Evolutionary conservation across 2,888 invertebrate genomes (phyloP).

Genomic region (Aleiodes leptofemur): DNA sequence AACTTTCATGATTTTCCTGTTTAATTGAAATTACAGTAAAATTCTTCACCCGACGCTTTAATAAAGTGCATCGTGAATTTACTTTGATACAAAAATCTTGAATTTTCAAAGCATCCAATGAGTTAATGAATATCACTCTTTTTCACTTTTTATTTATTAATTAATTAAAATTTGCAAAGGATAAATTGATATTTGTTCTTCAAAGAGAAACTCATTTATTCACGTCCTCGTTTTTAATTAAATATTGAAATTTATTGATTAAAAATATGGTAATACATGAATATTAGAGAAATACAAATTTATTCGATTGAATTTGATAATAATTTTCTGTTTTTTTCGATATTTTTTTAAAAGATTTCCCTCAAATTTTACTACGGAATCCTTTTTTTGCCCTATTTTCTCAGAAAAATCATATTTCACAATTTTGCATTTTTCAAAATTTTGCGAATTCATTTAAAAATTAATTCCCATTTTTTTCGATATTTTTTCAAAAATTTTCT

Average conservation of each 20-base stretch:
- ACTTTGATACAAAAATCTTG: neutral
- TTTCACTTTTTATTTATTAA: neutral
- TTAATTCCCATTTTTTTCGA: no score
- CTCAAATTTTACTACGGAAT: no score
- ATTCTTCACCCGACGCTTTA: neutral
- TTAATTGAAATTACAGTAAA: neutral
- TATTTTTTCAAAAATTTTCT: no score
- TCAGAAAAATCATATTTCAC: no score
- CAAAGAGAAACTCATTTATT: neutral
- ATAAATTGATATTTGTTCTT: neutral
- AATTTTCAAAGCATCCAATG: neutral
- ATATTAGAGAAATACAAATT: neutral
- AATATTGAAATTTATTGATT: neutral
- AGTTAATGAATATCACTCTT: neutral
- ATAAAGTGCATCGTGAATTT: neutral
- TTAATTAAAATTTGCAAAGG: neutral
- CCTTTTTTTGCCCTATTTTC: no score
- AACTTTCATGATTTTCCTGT: neutral
- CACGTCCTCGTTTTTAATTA: neutral
- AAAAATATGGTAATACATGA: slow-evolving; percentile 1
- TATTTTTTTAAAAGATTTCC: no score
- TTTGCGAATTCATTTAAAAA: no score
- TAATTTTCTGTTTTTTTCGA: no score
- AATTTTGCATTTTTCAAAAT: no score
- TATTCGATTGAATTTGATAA: neutral